Base-by-base conservation (phyloP, 2,888 invertebrate species). In the Macrosiphum euphorbiae region DNA sequence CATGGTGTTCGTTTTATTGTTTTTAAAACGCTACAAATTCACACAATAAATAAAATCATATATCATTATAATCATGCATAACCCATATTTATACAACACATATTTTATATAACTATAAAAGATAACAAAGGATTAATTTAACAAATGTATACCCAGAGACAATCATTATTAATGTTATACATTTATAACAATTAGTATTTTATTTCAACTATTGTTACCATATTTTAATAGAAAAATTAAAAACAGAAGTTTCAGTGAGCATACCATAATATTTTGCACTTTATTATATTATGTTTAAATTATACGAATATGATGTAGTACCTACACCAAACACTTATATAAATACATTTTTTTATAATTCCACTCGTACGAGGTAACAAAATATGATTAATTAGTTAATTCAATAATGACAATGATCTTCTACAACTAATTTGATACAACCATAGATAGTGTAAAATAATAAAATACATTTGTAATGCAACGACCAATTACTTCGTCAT, bases 41-140 rank as follows among this genome's bases (percentile, higher is more conserved):
- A 41, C 35, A 52, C 88, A 78, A 88, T 67, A 92, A 92, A 92
- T 41, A 52, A 67, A 87, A 50, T 67, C 92, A 50, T 92, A 88
- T 50, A 87, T 92, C 87, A 88, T 87, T 87, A 50, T 35, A 92
- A 92, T 50, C 88, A 52, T 41, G 41, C 35, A 35, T 26, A 67
- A 52, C 52, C 87, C 41, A 41, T 88, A 67, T 88, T 92, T 92
- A 61, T 87, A 50, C 16, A 47, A 67, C 41, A 41, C 67, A 88
- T 88, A 88, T 61, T 91, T 85, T 91, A 87, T 35, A 87, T 24
- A 47, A 86, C 58, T 86, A 87, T 26, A 26, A 35, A 88, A 87
- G 28, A 67, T 88, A 92, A 92, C 92, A 92, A 92, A 88, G 92
- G 67, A 92, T 92, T 88, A 87, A 67, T 67, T 88, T n/a, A 44